A percentile compares a stretch with the other conserved stretches of the same genome.
phyloP scores from a whole-genome alignment of 1,140 invertebrate species.

The Hypothenemus hampei region DNA sequence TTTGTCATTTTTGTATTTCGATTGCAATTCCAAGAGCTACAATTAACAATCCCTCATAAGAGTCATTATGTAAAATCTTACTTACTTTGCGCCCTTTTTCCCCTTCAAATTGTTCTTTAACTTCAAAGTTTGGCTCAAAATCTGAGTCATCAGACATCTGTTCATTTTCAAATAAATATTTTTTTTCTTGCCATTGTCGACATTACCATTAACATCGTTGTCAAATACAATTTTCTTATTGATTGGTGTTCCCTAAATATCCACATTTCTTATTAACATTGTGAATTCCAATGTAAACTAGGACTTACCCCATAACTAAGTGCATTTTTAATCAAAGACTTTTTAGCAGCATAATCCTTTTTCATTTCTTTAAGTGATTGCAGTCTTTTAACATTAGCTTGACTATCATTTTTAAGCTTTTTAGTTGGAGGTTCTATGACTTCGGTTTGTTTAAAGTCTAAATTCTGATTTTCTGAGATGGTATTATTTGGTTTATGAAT shows the following conservation, averaged over 20 bases:
- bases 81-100: conserved; percentile 52
- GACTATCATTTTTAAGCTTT: conserved; percentile 28
- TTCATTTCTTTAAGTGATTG: conserved; percentile 54
- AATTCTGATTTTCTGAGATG: conserved; percentile 32
- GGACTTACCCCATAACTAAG: conserved; percentile 51
- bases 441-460: conserved; percentile 14
- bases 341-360: conserved; percentile 52
- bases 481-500: conserved; percentile 19
- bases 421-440: background rate
- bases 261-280: conserved; percentile 31
- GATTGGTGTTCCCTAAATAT: conserved; percentile 46
- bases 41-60: background rate
- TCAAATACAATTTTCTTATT: conserved; percentile 53
- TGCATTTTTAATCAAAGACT: conserved; percentile 52
- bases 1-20: conserved; percentile 55
- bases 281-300: background rate
- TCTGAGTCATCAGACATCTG: conserved; percentile 48
- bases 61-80: conserved; percentile 23
- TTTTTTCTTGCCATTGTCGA: no score
- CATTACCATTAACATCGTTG: conserved; percentile 20
- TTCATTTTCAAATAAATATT: conserved; percentile 45
- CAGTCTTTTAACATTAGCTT: conserved; percentile 53
- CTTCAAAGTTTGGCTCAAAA: conserved; percentile 48
- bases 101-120: conserved; percentile 53
- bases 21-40: conserved; percentile 54